Percentiles rank a stretch among this genome's conserved stretches.
Evolutionary conservation across 2,113 vertebrate species (phyloP).

Genomic region (Ochotona curzoniae): DNA sequence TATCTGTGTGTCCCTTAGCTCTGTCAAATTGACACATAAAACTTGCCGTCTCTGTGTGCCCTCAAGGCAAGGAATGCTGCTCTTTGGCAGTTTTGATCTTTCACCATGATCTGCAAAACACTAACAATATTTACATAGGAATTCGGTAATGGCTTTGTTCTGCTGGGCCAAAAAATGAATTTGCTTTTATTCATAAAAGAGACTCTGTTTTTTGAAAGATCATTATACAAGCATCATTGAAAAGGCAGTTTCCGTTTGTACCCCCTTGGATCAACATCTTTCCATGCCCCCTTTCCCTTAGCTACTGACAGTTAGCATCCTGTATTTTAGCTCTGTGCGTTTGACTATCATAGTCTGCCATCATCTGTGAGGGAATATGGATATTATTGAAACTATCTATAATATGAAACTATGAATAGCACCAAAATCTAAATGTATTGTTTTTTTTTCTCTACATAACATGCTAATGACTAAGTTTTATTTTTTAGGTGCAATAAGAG

Average conservation of each 20-base stretch:
- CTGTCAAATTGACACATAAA: not conserved
- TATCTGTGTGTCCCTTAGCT: not conserved
- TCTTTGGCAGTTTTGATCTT: not conserved
- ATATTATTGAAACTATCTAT: too few species aligned
- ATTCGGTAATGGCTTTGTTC: slow-evolving; percentile 3
- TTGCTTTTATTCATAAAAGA: not conserved
- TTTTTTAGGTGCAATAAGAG: too few species aligned
- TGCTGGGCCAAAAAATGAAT: slow-evolving; percentile 3
- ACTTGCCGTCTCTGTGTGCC: not conserved
- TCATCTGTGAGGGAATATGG: too few species aligned
- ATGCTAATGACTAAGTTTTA: too few species aligned
- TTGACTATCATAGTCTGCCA: not conserved
- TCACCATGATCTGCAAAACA: slow-evolving; percentile 15
- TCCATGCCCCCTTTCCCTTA: not conserved
- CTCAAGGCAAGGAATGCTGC: not conserved
- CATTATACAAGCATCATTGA: not conserved
- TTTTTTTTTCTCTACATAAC: too few species aligned
- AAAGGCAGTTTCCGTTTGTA: not conserved
- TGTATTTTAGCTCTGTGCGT: not conserved
- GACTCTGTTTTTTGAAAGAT: not conserved
- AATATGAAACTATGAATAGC: too few species aligned
- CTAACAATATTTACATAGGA: not conserved
- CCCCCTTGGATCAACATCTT: not conserved
- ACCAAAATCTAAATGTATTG: too few species aligned
- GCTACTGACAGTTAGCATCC: not conserved